Percentiles rank a stretch among this genome's conserved stretches.
phyloP scores from a whole-genome alignment of 2,113 vertebrate species.

The Pteropus alecto region DNA sequence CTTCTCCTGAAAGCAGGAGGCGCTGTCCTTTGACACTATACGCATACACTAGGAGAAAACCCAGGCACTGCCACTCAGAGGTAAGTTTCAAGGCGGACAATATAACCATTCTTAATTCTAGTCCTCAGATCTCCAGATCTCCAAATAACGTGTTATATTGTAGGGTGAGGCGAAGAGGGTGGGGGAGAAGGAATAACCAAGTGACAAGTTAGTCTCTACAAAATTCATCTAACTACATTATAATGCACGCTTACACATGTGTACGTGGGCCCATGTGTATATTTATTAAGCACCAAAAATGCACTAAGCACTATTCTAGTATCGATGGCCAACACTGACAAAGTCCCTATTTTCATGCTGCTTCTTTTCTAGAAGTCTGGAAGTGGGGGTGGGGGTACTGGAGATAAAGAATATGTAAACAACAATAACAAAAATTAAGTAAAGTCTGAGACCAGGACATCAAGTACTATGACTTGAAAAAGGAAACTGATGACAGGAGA shows the following conservation, averaged over 20 bases:
- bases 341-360: neutral
- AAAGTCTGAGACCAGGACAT: neutral
- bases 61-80: neutral
- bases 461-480: neutral
- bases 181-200: neutral
- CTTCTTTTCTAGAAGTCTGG: neutral
- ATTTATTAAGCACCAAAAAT: neutral
- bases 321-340: neutral
- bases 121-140: neutral
- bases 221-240: neutral
- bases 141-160: neutral
- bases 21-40: neutral
- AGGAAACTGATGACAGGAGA: neutral
- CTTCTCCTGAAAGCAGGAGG: constrained; percentile 22
- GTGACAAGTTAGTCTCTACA: neutral
- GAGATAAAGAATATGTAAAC: neutral
- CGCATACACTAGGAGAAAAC: neutral
- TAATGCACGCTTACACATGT: neutral
- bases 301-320: neutral
- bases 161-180: neutral
- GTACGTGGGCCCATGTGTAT: neutral
- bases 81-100: neutral
- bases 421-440: neutral
- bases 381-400: neutral
- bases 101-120: neutral